phyloP scores from a whole-genome alignment of 2,797 vertebrate genomes.

The Molossus molossus region DNA sequence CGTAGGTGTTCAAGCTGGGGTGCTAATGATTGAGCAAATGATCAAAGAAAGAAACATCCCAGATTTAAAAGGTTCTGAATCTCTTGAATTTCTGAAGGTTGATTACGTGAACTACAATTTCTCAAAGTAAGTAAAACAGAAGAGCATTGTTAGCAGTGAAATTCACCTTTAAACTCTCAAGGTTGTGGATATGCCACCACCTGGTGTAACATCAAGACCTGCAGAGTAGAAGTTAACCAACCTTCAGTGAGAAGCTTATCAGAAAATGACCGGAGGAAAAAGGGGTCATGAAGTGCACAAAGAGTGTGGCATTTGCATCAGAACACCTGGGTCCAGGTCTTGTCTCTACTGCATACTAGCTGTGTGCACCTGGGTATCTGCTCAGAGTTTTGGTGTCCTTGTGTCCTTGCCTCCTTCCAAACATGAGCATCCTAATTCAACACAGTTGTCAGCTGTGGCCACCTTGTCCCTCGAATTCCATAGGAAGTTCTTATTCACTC shows the following conservation, averaged over 20 bases:
- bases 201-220: background rate
- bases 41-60: slow-evolving; percentile 84
- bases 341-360: background rate
- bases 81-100: slow-evolving; percentile 82
- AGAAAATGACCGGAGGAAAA: background rate
- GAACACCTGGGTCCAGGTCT: background rate
- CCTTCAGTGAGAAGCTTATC: background rate
- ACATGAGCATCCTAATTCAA: background rate
- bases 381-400: background rate
- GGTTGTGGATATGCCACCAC: background rate
- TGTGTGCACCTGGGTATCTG: background rate
- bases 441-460: background rate
- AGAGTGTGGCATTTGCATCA: background rate
- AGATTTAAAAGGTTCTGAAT: slow-evolving; percentile 84
- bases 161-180: background rate
- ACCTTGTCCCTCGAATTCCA: background rate
- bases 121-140: slow-evolving; percentile 86
- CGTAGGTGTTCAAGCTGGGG: slow-evolving; percentile 82
- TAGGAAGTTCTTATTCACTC: background rate
- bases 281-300: background rate
- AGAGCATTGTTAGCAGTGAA: background rate
- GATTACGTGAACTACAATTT: slow-evolving; percentile 86
- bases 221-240: background rate
- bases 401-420: background rate
- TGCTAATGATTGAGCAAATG: slow-evolving; percentile 85